A percentile compares a stretch with the other conserved stretches of the same genome.
phyloP scores from a whole-genome alignment of 30 jellyfish, hydroid and myxozoan genomes.

The Turritopsis dohrnii region DNA sequence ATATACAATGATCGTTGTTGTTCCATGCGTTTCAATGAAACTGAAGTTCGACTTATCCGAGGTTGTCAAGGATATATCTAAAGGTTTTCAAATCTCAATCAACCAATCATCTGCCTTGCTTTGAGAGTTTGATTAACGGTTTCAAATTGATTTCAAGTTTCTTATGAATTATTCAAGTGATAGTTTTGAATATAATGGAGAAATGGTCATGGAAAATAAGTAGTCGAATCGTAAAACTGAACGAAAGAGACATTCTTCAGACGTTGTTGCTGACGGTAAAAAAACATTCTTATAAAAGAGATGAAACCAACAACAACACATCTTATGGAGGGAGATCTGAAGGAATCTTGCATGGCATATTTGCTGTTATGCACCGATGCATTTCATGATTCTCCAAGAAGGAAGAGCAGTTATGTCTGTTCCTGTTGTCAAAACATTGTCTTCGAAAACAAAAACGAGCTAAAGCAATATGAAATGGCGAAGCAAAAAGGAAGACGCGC shows the following conservation, averaged over 20 bases:
- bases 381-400: neutral
- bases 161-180: neutral
- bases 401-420: neutral
- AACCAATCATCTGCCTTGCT: neutral
- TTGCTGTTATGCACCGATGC: neutral
- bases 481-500: neutral
- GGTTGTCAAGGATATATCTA: no score
- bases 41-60: no score
- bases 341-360: neutral
- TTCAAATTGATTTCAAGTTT: neutral
- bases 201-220: no score
- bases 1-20: no score
- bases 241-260: no score
- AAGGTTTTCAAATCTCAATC: no score
- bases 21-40: no score
- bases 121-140: neutral
- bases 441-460: neutral
- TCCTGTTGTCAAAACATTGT: neutral
- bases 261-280: no score
- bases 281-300: neutral
- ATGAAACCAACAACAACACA: neutral
- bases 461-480: neutral
- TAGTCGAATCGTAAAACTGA: no score
- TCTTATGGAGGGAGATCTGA: neutral
- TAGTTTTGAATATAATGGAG: no score